Evolutionary conservation across 92 coral and sea anemone genomes (phyloP).

Genomic region (Heliopora coerulea): DNA sequence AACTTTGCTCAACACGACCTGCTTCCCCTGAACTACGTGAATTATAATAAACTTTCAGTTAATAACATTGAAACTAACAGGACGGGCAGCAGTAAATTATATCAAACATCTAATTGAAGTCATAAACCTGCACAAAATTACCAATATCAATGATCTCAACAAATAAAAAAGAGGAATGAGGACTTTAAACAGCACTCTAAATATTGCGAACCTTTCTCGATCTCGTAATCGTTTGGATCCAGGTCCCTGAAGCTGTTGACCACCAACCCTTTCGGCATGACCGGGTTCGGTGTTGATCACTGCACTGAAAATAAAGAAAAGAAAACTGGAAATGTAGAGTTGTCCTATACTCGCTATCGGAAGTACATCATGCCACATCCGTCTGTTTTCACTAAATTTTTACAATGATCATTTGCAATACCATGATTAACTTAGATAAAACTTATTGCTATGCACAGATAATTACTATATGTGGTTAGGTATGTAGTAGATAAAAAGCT

Average conservation of each 20-base stretch:
- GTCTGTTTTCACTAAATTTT: no score
- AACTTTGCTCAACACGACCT: neutral
- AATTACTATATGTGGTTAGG: neutral
- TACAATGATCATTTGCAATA: no score
- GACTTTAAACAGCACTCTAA: neutral
- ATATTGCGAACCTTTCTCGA: slow-evolving; percentile 11
- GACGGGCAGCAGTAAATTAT: neutral
- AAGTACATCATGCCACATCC: no score
- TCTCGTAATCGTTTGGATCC: slow-evolving; percentile 30
- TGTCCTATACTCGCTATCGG: no score
- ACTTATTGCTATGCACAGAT: no score
- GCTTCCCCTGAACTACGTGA: slow-evolving; percentile 6
- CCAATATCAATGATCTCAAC: neutral
- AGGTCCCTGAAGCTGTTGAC: neutral
- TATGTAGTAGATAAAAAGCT: no score
- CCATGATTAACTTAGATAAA: no score
- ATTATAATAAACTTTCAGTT: neutral
- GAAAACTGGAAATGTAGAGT: no score
- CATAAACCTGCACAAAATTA: neutral
- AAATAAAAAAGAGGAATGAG: no score
- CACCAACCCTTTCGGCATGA: neutral
- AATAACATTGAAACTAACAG: no score
- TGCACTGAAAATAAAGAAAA: neutral
- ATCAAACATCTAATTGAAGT: neutral
- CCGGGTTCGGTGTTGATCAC: neutral